These are phyloP conservation scores for Tiaroga cobitis DNA, from an alignment of 2,797 vertebrate species.

Conservation along the genomic window DNA sequence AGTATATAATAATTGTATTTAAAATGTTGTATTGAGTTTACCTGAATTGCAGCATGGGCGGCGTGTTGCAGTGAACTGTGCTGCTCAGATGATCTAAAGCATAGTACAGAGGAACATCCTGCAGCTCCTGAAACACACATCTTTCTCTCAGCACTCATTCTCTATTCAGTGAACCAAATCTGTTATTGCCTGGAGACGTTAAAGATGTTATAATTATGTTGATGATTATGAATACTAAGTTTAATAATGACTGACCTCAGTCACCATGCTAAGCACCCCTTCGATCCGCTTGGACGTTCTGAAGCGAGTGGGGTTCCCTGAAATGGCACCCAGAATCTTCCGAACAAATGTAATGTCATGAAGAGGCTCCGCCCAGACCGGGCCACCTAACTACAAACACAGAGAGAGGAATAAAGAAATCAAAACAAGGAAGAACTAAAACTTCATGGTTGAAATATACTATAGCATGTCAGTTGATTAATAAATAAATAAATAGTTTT, in stretches of 20 bases:
- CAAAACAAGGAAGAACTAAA: conserved; percentile 6
- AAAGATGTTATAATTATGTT: background rate
- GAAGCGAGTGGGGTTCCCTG: conserved; percentile 82
- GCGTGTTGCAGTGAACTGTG: conserved; percentile 86
- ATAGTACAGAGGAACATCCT: conserved; percentile 89
- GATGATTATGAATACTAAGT: background rate
- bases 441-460: background rate
- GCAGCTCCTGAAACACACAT: conserved; percentile 80
- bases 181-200: background rate
- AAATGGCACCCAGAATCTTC: conserved; percentile 80
- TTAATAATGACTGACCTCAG: conserved; percentile 76
- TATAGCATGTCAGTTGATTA: background rate
- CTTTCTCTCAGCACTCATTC: background rate
- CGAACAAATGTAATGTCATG: conserved; percentile 84
- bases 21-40: conserved; percentile 38
- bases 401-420: conserved; percentile 7
- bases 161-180: background rate
- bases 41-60: conserved; percentile 82
- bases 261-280: conserved; percentile 88
- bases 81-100: conserved; percentile 88
- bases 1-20: background rate
- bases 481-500: too few relatives aligned
- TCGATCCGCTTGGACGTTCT: conserved; percentile 84
- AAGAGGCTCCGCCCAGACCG: conserved; percentile 88
- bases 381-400: conserved; percentile 82